Percentiles rank a stretch among this genome's conserved stretches.
These are phyloP conservation scores for Lepus timidus DNA, from an alignment of 2,113 vertebrate genomes.

Conservation along the genomic window DNA sequence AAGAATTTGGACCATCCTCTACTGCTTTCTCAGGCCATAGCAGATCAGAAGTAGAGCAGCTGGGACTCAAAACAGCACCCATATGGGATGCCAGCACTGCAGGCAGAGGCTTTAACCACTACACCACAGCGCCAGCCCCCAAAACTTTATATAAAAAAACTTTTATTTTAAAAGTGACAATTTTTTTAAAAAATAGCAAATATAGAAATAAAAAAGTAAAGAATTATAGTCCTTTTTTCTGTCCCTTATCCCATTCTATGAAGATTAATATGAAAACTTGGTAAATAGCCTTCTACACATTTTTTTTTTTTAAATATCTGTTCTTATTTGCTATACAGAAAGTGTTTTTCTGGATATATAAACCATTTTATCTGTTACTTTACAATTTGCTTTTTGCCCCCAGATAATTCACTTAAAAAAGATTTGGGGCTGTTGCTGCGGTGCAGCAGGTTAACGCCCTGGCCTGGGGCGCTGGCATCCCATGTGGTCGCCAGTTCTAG, in stretches of 20 bases:
- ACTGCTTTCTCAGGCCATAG: no score
- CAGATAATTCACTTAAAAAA: background rate
- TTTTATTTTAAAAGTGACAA: background rate
- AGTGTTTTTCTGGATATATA: background rate
- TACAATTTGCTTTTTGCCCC: background rate
- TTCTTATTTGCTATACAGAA: background rate
- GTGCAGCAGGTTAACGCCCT: no score
- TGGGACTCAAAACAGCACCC: no score
- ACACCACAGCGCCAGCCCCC: no score
- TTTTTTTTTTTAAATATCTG: background rate
- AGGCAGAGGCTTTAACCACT: no score
- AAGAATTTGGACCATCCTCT: no score
- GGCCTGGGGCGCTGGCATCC: no score
- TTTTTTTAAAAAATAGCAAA: background rate
- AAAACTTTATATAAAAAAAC: background rate
- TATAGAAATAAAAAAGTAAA: background rate
- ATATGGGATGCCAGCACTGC: no score
- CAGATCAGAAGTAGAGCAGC: no score
- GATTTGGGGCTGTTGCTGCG: no score
- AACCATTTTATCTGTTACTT: conserved; percentile 31
- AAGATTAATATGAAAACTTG: background rate
- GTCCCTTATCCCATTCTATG: background rate
- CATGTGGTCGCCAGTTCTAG: no score
- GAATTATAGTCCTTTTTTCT: background rate
- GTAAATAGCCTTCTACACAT: background rate